These are phyloP conservation scores for Polydesmus complanatus DNA, from an alignment of 2,888 invertebrate genomes.

Conservation along the genomic window DNA sequence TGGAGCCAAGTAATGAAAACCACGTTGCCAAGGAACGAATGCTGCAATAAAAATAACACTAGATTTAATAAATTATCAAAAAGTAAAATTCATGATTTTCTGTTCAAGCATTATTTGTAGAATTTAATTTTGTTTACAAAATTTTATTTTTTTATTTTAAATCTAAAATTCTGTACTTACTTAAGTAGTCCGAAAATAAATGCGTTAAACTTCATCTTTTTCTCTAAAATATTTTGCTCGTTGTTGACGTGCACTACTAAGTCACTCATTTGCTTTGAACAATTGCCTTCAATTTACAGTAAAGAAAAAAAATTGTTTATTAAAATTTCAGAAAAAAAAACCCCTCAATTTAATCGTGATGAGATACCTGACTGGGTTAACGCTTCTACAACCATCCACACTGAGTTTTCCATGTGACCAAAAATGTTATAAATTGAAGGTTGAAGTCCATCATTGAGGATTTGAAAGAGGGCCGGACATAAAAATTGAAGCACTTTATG, in stretches of 20 bases:
- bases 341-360: too few relatives aligned
- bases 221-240: slow-evolving; percentile 67
- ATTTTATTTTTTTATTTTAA: too few relatives aligned
- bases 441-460: slow-evolving; percentile 71
- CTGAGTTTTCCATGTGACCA: slow-evolving; percentile 69
- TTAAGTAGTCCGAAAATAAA: slow-evolving; percentile 75
- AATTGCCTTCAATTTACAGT: neutral
- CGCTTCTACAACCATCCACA: slow-evolving; percentile 80
- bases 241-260: slow-evolving; percentile 67
- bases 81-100: too few relatives aligned
- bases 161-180: slow-evolving; percentile 44
- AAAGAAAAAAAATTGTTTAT: slow-evolving; percentile 1
- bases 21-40: slow-evolving; percentile 78
- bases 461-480: slow-evolving; percentile 69
- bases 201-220: slow-evolving; percentile 73
- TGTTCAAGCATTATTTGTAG: too few relatives aligned
- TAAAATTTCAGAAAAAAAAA: too few relatives aligned
- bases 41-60: slow-evolving; percentile 32
- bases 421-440: slow-evolving; percentile 68
- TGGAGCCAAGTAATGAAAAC: slow-evolving; percentile 69
- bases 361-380: slow-evolving; percentile 74
- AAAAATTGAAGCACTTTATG: slow-evolving; percentile 58
- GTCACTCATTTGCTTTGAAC: slow-evolving; percentile 45
- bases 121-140: too few relatives aligned
- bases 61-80: neutral